Conservation (phyloP, 37 sponge, comb jelly and placozoan species). For the Chondrilla cf. caribensis region DNA sequence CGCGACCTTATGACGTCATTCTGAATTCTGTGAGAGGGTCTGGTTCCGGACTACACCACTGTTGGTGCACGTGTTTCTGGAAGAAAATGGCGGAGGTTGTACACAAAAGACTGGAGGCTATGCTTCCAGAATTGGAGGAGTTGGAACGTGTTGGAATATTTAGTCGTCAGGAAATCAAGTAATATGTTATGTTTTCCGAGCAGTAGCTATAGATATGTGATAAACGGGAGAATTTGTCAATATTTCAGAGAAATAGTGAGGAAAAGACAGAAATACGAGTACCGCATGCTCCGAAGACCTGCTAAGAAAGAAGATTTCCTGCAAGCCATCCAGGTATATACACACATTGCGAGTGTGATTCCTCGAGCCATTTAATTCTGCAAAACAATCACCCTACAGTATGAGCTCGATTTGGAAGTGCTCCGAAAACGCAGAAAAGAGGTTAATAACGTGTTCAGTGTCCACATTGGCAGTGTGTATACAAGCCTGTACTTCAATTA, state of each 20-base stretch:
- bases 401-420: conserved; percentile 77
- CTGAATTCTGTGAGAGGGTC: too few relatives aligned
- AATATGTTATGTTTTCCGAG: too few relatives aligned
- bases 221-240: too few relatives aligned
- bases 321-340: conserved; percentile 56
- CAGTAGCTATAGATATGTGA: too few relatives aligned
- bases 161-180: conserved; percentile 68
- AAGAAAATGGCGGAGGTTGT: conserved; percentile 82
- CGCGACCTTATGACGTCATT: too few relatives aligned
- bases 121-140: conserved; percentile 82
- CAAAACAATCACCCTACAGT: too few relatives aligned
- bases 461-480: background rate
- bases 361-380: background rate
- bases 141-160: conserved; percentile 74
- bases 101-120: conserved; percentile 68
- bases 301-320: conserved; percentile 68
- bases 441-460: conserved; percentile 28
- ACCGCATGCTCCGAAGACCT: conserved; percentile 62
- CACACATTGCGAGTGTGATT: background rate
- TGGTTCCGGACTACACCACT: too few relatives aligned
- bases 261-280: conserved; percentile 69
- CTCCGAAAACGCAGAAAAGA: conserved; percentile 66
- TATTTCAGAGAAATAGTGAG: conserved; percentile 49
- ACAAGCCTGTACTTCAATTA: background rate
- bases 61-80: too few relatives aligned